Conservation (phyloP, 2,888 invertebrate species). For the Phyto melanocephala region DNA sequence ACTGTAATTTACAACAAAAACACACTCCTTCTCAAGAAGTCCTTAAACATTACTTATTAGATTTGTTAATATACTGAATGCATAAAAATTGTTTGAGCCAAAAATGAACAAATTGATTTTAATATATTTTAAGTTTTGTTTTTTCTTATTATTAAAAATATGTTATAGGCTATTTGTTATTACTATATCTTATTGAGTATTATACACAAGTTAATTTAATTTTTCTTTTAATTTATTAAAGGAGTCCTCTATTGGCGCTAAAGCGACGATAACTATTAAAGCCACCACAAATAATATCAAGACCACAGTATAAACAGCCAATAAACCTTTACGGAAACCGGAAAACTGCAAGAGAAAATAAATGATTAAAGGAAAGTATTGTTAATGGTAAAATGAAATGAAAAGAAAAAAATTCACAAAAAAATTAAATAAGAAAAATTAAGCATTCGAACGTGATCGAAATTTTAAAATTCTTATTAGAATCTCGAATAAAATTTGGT, state of each 20-base stretch:
- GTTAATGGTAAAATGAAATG: conserved; percentile 27
- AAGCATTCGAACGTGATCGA: too few species aligned
- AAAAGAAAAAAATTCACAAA: conserved; percentile 29
- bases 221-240: conserved; percentile 75
- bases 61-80: conserved; percentile 7
- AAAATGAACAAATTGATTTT: background rate
- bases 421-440: background rate
- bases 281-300: conserved; percentile 85
- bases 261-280: conserved; percentile 86
- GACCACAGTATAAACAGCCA: conserved; percentile 88
- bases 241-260: conserved; percentile 86
- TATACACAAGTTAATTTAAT: conserved; percentile 48
- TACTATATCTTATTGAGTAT: conserved; percentile 6
- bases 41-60: background rate
- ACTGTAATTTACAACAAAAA: conserved; percentile 5
- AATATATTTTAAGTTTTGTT: background rate
- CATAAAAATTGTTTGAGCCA: conserved; percentile 44
- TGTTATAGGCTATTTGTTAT: conserved; percentile 28
- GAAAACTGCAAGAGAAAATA: conserved; percentile 82
- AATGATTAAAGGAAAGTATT: background rate
- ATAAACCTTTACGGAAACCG: conserved; percentile 86
- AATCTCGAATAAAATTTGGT: too few species aligned
- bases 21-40: conserved; percentile 35
- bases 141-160: background rate
- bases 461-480: too few species aligned